Conservation (phyloP, 1,140 invertebrate genomes). For the Brachionus sp. region DNA sequence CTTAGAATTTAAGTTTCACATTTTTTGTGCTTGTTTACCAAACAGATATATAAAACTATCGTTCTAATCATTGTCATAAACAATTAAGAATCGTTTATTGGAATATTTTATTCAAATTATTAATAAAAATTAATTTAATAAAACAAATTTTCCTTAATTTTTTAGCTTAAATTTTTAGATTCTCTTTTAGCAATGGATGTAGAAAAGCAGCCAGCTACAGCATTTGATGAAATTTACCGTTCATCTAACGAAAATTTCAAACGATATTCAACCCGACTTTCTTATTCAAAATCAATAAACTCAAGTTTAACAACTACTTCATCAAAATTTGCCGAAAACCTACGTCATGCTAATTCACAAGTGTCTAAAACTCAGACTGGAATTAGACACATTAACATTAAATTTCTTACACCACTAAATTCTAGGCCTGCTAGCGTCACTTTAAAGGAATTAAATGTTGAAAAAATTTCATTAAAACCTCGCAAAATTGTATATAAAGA, state of each 20-base stretch:
- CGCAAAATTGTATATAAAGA: constrained; percentile 7
- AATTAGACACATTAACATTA: neutral
- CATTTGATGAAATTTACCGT: constrained; percentile 5
- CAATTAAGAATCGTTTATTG: neutral
- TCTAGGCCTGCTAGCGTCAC: neutral
- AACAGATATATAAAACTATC: neutral
- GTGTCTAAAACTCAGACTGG: neutral
- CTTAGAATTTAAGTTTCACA: neutral
- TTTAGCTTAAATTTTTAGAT: neutral
- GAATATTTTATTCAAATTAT: neutral
- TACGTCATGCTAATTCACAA: neutral
- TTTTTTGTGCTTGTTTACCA: neutral
- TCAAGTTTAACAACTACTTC: neutral
- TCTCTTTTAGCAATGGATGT: neutral
- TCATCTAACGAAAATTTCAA: constrained; percentile 14
- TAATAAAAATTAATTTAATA: neutral
- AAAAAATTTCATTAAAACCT: constrained; percentile 9
- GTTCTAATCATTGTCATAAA: neutral
- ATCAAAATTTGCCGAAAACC: neutral
- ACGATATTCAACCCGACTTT: neutral
- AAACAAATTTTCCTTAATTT: neutral
- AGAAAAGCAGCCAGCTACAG: neutral
- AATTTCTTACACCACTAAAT: neutral
- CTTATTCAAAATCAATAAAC: neutral
- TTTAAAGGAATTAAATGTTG: neutral